Evolutionary conservation across 2,797 vertebrate genomes (phyloP).

Genomic region (Centroberyx gerrardi): DNA sequence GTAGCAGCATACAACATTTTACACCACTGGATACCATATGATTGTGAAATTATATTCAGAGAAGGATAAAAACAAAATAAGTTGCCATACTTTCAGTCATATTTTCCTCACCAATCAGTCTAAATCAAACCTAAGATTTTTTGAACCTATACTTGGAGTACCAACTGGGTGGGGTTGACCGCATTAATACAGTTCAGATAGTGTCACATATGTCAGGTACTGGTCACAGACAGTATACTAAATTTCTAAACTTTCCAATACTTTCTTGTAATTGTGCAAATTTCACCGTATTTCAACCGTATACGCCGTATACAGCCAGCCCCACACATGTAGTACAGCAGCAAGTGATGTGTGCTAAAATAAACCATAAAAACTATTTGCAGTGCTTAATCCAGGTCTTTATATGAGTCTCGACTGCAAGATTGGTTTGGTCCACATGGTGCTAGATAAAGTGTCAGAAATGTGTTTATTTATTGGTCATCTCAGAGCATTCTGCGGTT

Average conservation of each 20-base stretch:
- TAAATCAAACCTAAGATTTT: not conserved
- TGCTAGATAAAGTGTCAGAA: slow-evolving; percentile 54
- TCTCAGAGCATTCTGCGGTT: slow-evolving; percentile 33
- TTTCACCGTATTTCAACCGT: slow-evolving; percentile 9
- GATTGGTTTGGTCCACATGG: slow-evolving; percentile 17
- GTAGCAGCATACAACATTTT: not conserved
- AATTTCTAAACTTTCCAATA: not conserved
- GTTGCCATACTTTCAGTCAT: not conserved
- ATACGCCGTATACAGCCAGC: not conserved
- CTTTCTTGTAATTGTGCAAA: not conserved
- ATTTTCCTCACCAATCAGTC: not conserved
- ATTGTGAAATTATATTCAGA: too few relatives aligned
- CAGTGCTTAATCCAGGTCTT: slow-evolving; percentile 47
- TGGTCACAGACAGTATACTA: not conserved
- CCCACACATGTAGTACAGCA: not conserved
- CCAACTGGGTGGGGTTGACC: too few relatives aligned
- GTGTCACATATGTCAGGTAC: not conserved
- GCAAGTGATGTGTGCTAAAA: slow-evolving; percentile 16
- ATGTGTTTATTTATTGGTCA: slow-evolving; percentile 21
- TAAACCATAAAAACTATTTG: slow-evolving; percentile 4
- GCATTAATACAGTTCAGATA: not conserved
- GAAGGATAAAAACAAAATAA: not conserved
- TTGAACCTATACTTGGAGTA: too few relatives aligned
- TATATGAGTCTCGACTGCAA: slow-evolving; percentile 36
- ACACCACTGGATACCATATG: too few relatives aligned